phyloP scores from a whole-genome alignment of 1,140 invertebrate species.

The Drosophila bocki region DNA sequence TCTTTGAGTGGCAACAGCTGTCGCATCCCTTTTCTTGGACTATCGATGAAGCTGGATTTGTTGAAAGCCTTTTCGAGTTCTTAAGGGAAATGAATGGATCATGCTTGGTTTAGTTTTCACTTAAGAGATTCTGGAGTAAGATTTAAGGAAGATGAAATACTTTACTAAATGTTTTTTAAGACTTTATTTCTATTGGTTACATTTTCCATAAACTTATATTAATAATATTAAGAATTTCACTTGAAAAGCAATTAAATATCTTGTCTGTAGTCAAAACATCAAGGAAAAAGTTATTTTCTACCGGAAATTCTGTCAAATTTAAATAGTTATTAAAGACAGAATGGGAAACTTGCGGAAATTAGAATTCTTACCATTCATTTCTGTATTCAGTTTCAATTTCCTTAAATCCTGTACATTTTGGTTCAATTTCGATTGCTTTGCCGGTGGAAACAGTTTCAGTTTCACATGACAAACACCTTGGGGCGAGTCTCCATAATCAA shows the following conservation, averaged over 20 bases:
- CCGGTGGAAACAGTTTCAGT: constrained; percentile 6
- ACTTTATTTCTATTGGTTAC: background rate
- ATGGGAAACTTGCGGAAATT: background rate
- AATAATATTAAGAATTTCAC: background rate
- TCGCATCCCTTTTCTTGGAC: background rate
- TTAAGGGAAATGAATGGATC: constrained; percentile 10
- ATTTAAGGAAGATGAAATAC: background rate
- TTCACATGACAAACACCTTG: constrained; percentile 10
- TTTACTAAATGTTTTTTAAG: background rate
- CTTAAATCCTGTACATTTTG: background rate
- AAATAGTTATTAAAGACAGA: no score
- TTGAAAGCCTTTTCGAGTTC: constrained; percentile 6
- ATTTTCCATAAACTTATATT: background rate
- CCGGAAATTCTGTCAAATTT: background rate
- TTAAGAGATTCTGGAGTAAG: background rate
- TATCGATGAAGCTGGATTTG: constrained; percentile 5
- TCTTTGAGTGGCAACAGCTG: constrained; percentile 15
- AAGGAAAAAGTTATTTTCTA: background rate
- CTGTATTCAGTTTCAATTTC: background rate
- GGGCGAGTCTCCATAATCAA: background rate
- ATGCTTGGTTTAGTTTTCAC: background rate
- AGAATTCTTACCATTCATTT: background rate
- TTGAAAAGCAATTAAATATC: background rate
- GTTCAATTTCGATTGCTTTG: constrained; percentile 1
- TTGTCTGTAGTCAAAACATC: background rate